A percentile compares a stretch with the other conserved stretches of the same genome.
Conservation (phyloP, 2,113 vertebrate genomes). For the Physeter macrocephalus region DNA sequence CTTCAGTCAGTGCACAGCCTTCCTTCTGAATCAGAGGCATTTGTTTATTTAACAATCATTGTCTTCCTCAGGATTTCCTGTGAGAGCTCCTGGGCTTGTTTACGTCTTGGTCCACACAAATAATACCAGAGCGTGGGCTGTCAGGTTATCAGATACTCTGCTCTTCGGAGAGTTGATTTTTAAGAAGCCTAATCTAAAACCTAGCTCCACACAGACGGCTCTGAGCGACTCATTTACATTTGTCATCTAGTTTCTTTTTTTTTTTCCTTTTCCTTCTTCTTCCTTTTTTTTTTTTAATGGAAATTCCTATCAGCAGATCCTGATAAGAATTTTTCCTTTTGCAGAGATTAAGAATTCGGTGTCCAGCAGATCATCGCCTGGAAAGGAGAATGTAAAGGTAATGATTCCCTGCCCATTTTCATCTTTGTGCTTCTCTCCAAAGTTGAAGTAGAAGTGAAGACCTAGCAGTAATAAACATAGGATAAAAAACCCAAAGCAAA, state of each 20-base stretch:
- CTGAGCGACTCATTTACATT: neutral
- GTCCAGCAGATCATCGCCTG: neutral
- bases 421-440: neutral
- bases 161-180: neutral
- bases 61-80: constrained; percentile 32
- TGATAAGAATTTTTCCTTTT: constrained; percentile 65
- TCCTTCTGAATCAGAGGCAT: neutral
- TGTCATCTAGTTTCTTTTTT: neutral
- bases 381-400: constrained; percentile 70
- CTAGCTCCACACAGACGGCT: neutral
- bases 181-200: constrained; percentile 33
- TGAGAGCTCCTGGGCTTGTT: constrained; percentile 41
- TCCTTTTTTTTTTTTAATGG: neutral
- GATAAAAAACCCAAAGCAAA: neutral
- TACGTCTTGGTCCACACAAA: constrained; percentile 18
- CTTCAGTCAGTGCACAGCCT: constrained; percentile 10
- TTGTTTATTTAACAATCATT: neutral
- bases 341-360: constrained; percentile 54
- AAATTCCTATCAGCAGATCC: neutral
- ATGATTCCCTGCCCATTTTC: neutral
- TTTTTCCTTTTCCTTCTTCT: neutral
- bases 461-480: neutral
- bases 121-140: neutral
- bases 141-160: neutral
- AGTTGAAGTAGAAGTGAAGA: neutral